Evolutionary conservation across 2,797 vertebrate genomes (phyloP), one percentile per base, ranked within the genome.

Genomic region (Pitangus sulphuratus): DNA sequence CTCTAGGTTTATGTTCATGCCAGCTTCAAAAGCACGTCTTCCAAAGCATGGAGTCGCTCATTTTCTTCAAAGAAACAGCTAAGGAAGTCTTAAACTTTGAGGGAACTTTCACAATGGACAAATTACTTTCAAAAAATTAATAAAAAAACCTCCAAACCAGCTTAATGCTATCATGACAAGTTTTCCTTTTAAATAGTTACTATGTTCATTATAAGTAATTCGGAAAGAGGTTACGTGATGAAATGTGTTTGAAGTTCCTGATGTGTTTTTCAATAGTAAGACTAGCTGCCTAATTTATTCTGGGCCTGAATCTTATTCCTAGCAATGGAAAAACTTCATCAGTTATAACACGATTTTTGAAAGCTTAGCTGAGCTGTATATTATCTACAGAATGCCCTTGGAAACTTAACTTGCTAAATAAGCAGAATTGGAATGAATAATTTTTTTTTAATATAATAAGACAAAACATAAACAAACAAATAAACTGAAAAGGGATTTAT

Each of bases 401-500:
- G 51, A 71, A 95, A 80, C 14, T 64, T 48, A 60, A 65, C 24
- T 93, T 3, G 0, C 22, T 91, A 65, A 91, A 50, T 75, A 82
- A 80, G 12, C 35, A 88, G 15, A 75, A 84, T 40, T 65, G 39
- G 28, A 84, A 48, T 51, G 8, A 81, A 37, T 62, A 0, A 5
- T 66, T 60, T 48, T 48, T 47, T 47, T 61, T 47, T 6, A 33
- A 65, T 87, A 35, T 75, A 8, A 10, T 81, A 78, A 75, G 42
- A 64, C 13, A 78, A 88, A 85, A 22, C 11, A 39, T 40, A 89
- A 93, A 45, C 13, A 83, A 84, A 44, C 31, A 71, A 81, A 77
- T 53, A 53, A 80, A 70, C 26, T 22, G 33, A 30, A 84, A 90
- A 57, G 15, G 8, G 15, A 66, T 88, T 95, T 75, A 18, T 68